A percentile compares a stretch with the other conserved stretches of the same genome.
Conservation (phyloP, 2,888 invertebrate genomes). For the Drosophila birchii region DNA sequence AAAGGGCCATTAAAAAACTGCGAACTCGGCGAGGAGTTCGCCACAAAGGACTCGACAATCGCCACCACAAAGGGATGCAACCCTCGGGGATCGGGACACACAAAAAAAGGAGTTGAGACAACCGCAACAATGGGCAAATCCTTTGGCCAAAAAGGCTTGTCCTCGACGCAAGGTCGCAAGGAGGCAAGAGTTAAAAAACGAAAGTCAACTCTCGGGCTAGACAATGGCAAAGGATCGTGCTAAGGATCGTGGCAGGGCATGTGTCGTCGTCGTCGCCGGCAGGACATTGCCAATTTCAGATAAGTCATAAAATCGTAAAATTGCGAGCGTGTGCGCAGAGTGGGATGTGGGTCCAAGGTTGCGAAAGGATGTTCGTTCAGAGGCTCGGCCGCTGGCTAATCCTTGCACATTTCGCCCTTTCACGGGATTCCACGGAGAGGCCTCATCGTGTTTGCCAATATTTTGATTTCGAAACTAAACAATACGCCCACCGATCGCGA, state of each 20-base stretch:
- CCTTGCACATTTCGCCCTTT: constrained; percentile 57
- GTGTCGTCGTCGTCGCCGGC: constrained; percentile 20
- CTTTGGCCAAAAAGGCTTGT: constrained; percentile 55
- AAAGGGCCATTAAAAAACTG: constrained; percentile 27
- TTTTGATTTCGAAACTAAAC: constrained; percentile 83
- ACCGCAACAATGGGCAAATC: constrained; percentile 70
- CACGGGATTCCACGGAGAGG: constrained; percentile 32
- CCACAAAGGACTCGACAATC: constrained; percentile 47
- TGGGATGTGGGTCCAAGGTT: constrained; percentile 50
- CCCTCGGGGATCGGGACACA: constrained; percentile 41
- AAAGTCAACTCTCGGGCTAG: constrained; percentile 58
- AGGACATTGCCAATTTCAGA: constrained; percentile 14
- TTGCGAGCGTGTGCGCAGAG: constrained; percentile 57
- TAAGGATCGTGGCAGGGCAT: constrained; percentile 53
- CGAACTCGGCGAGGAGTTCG: constrained; percentile 30
- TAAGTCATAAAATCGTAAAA: constrained; percentile 57
- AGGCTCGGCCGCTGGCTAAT: constrained; percentile 48
- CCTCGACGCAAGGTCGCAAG: constrained; percentile 18
- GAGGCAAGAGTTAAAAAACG: constrained; percentile 60
- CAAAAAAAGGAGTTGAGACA: constrained; percentile 62
- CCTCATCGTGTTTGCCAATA: constrained; percentile 80
- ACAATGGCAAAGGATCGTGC: constrained; percentile 19
- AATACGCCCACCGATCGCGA: constrained; percentile 72
- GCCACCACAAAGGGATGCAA: constrained; percentile 63
- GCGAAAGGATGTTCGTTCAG: constrained; percentile 67